Conservation (phyloP, 2,888 invertebrate species). For the Drosophila austrosaltans region DNA sequence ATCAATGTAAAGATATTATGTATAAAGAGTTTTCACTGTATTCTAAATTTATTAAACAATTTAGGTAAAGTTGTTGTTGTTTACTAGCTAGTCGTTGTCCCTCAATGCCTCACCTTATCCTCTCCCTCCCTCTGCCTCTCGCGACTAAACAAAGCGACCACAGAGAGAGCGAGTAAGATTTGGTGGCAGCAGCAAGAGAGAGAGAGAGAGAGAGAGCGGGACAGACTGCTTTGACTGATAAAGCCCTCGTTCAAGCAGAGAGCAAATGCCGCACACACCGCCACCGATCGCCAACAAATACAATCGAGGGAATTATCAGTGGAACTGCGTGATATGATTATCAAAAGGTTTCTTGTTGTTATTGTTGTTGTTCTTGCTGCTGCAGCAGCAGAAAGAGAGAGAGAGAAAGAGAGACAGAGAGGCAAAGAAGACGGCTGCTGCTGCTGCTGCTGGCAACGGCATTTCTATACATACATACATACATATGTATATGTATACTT, state of each 20-base stretch:
- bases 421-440: background rate
- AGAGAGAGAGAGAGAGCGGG: constrained; percentile 2
- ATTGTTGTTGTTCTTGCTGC: constrained; percentile 28
- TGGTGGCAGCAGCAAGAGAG: constrained; percentile 14
- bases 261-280: constrained; percentile 23
- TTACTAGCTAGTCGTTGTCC: constrained; percentile 22
- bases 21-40: constrained; percentile 37
- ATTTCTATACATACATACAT: constrained; percentile 52
- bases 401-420: background rate
- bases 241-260: constrained; percentile 3
- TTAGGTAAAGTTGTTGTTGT: constrained; percentile 12
- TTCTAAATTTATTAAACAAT: constrained; percentile 60
- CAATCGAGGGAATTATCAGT: constrained; percentile 75
- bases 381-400: background rate
- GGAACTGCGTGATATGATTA: constrained; percentile 78
- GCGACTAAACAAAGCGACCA: constrained; percentile 15
- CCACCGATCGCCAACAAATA: constrained; percentile 56
- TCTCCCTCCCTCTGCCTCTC: background rate
- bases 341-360: constrained; percentile 69
- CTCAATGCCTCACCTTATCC: background rate
- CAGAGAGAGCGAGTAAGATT: constrained; percentile 7
- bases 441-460: constrained; percentile 53
- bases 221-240: constrained; percentile 5
- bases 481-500: constrained; percentile 35
- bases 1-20: background rate